phyloP scores from a whole-genome alignment of 2,113 vertebrate genomes.

The Festucalex cinctus region DNA sequence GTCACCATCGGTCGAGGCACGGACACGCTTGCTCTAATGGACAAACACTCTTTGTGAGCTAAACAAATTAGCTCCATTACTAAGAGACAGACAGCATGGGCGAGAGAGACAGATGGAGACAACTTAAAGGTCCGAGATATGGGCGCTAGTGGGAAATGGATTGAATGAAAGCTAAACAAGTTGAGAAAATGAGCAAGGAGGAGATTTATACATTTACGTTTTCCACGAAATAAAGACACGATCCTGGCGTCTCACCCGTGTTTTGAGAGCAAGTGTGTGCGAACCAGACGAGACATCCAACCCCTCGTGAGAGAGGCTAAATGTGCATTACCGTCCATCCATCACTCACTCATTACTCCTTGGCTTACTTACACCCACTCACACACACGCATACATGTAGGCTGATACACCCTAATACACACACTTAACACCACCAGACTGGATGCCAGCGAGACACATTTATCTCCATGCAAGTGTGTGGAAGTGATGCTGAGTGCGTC shows the following conservation, averaged over 20 bases:
- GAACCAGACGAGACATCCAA: constrained; percentile 48
- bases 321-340: constrained; percentile 70
- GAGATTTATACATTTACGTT: constrained; percentile 20
- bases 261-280: constrained; percentile 14
- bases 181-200: constrained; percentile 22
- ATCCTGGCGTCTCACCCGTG: constrained; percentile 26
- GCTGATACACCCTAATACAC: constrained; percentile 62
- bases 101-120: constrained; percentile 42
- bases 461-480: constrained; percentile 64
- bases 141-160: constrained; percentile 23
- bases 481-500: constrained; percentile 61
- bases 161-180: constrained; percentile 24
- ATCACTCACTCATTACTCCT: constrained; percentile 70
- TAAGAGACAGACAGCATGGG: constrained; percentile 54
- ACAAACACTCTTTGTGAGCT: constrained; percentile 71
- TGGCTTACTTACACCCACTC: constrained; percentile 66
- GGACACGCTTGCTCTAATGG: constrained; percentile 68
- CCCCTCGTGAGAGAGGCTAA: constrained; percentile 55
- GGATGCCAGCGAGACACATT: constrained; percentile 66
- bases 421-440: constrained; percentile 68
- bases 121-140: constrained; percentile 19
- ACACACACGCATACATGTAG: constrained; percentile 50
- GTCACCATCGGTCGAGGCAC: constrained; percentile 68
- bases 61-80: constrained; percentile 80
- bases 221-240: constrained; percentile 4